These are phyloP conservation scores for Actinernus sp. DNA, from an alignment of 92 coral and sea anemone genomes.

Conservation along the genomic window DNA sequence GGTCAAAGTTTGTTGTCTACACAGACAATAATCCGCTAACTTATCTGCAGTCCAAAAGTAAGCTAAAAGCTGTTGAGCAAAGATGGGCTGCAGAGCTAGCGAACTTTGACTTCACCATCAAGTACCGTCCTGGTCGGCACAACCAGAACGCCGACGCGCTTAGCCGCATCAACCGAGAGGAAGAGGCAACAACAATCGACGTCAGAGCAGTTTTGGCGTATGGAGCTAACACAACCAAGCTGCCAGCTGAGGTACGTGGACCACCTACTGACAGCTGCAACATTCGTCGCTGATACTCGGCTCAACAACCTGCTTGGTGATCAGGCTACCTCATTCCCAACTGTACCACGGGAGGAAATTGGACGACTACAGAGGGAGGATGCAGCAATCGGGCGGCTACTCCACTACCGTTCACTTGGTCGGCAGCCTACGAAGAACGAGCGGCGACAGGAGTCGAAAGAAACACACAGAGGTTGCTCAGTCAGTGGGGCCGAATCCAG, in stretches of 20 bases:
- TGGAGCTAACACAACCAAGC: constrained; percentile 16
- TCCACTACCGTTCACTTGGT: constrained; percentile 26
- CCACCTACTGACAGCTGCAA: constrained; percentile 36
- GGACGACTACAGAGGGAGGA: too few species aligned
- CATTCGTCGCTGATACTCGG: constrained; percentile 14
- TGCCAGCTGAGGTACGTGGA: constrained; percentile 44
- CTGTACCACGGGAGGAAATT: constrained; percentile 13
- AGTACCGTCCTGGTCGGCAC: constrained; percentile 54
- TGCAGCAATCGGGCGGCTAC: constrained; percentile 14
- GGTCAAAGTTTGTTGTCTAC: too few species aligned
- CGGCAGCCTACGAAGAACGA: constrained; percentile 11
- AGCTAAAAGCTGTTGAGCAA: too few species aligned
- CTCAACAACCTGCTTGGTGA: not conserved
- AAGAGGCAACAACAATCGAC: too few species aligned
- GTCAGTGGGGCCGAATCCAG: constrained; percentile 33
- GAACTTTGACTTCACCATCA: too few species aligned
- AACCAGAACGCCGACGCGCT: constrained; percentile 48
- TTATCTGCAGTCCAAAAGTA: too few species aligned
- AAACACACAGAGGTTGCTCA: constrained; percentile 16
- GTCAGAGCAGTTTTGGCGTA: too few species aligned
- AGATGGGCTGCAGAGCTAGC: too few species aligned
- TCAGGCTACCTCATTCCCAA: constrained; percentile 40
- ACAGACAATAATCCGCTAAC: too few species aligned
- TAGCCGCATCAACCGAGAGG: constrained; percentile 12
- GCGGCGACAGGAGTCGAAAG: constrained; percentile 3